Evolutionary conservation across 2,113 vertebrate species (phyloP), one percentile per base, ranked within the genome.

Genomic region (Eurystomus gularis): DNA sequence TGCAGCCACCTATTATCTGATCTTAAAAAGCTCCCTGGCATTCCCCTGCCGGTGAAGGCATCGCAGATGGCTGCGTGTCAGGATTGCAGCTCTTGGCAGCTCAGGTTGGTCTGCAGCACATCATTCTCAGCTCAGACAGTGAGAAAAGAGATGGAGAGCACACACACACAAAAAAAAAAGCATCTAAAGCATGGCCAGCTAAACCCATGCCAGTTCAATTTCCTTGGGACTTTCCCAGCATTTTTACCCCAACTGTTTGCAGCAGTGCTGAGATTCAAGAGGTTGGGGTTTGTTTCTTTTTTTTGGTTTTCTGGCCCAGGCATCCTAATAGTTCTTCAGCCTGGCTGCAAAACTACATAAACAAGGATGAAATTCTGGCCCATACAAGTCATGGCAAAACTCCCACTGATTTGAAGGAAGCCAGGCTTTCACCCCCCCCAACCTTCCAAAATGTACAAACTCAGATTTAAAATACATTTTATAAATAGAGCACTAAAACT

Each of bases 1-100:
- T 95, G 86, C 76, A 93, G 88, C 80, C 79, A 4, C 64, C 79
- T 88, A 88, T 96, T 96, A 95, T 97, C 93, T 97, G 95, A 96
- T 97, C 72, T 95, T 81, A 64, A 94, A 96, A 83, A 78, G 90
- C 86, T 93, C 70, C 88, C 75, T 14, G 7, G 80, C 84, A 82
- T 80, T 96, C 87, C 66, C 58, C 71, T 51, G 81, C 64, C 4
- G 0, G 51, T 58, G 85, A 93, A 88, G 88, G 88, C 72, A 78
- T 28, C 40, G 71, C 90, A 88, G 79, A 85, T 62, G 90, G 82
- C 81, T 85, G 33, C 10, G 1, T 75, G 82, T 90, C 76, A 90
- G 88, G 58, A 70, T 11, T 80, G 73, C 46, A 61, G 82, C 73
- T 86, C 89, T 85, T 84, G 89, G 91, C 62, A 72, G 35, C 82